Conservation (phyloP, 1,140 invertebrate genomes). For the Phymastichus coffea region DNA sequence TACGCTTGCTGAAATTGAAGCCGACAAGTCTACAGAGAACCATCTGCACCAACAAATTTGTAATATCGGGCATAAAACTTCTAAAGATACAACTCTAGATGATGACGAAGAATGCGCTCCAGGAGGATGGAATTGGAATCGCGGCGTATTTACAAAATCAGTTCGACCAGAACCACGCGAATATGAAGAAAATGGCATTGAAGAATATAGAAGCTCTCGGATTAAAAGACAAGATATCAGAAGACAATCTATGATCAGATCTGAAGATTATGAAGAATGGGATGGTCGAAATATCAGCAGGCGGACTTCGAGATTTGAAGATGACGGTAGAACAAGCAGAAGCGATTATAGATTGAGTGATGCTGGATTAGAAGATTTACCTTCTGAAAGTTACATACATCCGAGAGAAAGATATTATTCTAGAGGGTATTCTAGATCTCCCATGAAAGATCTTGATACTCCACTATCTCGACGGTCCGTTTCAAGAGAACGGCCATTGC, state of each 20-base stretch:
- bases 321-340: conserved; percentile 24
- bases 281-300: conserved; percentile 12
- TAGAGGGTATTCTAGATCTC: conserved; percentile 31
- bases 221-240: conserved; percentile 29
- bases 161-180: background rate
- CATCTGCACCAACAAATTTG: too few relatives aligned
- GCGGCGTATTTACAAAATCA: background rate
- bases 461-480: background rate
- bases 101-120: conserved; percentile 18
- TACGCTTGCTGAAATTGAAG: background rate
- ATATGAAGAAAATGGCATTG: conserved; percentile 20
- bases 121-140: conserved; percentile 8
- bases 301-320: conserved; percentile 21
- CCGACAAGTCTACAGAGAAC: background rate
- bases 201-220: conserved; percentile 25
- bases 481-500: conserved; percentile 10
- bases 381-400: conserved; percentile 27
- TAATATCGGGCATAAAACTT: conserved; percentile 14
- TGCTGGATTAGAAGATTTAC: conserved; percentile 12
- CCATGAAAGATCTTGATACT: conserved; percentile 6
- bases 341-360: conserved; percentile 26
- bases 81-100: background rate
- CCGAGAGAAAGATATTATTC: conserved; percentile 39
- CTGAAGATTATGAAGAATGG: conserved; percentile 34
- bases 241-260: conserved; percentile 35